Percentiles rank a stretch among this genome's conserved stretches.
Conservation (phyloP, 2,797 vertebrate species). For the Cygnus olor region DNA sequence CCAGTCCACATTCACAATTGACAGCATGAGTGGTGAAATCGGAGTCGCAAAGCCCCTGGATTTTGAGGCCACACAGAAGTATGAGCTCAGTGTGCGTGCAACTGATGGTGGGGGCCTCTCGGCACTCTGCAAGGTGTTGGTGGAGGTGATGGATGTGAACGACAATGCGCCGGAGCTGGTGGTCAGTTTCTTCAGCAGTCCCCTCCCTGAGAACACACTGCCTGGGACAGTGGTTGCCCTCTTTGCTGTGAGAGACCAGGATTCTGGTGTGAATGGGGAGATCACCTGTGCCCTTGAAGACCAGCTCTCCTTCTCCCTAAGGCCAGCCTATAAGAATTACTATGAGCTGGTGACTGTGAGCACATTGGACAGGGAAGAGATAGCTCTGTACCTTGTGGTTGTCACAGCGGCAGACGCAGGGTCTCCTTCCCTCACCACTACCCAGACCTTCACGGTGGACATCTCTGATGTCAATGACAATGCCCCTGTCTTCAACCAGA, state of each 20-base stretch:
- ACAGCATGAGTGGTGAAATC: constrained; percentile 36
- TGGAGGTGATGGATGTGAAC: constrained; percentile 65
- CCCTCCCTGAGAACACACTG: constrained; percentile 59
- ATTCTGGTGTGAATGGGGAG: constrained; percentile 76
- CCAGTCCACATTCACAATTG: no score
- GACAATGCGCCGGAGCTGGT: constrained; percentile 61
- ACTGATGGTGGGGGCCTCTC: constrained; percentile 28
- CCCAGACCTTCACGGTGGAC: constrained; percentile 70
- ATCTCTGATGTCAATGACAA: constrained; percentile 57
- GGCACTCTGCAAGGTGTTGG: constrained; percentile 32
- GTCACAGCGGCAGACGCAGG: constrained; percentile 74
- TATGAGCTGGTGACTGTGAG: constrained; percentile 73
- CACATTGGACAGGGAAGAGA: constrained; percentile 67
- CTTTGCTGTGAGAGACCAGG: constrained; percentile 71
- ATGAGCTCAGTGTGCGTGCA: constrained; percentile 46
- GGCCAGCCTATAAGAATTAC: constrained; percentile 63
- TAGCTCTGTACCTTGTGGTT: constrained; percentile 9
- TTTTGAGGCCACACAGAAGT: constrained; percentile 33
- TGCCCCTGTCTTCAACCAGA: constrained; percentile 74
- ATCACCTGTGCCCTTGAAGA: constrained; percentile 50
- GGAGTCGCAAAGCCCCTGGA: constrained; percentile 1
- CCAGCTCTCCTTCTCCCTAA: constrained; percentile 65
- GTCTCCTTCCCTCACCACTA: constrained; percentile 70
- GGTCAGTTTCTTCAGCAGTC: constrained; percentile 26
- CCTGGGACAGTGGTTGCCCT: constrained; percentile 66